These are phyloP conservation scores for Coptotermes formosanus DNA, from an alignment of 1,140 invertebrate species.

Conservation along the genomic window DNA sequence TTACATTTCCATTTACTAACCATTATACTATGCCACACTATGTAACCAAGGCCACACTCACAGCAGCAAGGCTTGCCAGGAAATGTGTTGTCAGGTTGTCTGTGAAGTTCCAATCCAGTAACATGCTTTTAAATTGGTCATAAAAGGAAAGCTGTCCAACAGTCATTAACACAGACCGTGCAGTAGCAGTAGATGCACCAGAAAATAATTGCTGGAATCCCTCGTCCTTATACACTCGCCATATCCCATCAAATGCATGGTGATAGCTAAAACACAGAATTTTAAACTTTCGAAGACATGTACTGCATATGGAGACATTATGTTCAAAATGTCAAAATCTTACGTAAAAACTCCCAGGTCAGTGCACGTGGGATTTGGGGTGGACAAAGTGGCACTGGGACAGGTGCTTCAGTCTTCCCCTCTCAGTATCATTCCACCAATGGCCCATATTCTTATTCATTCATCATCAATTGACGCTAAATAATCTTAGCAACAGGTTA, in stretches of 20 bases:
- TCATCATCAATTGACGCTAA: too few relatives aligned
- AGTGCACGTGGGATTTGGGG: too few relatives aligned
- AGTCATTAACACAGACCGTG: slow-evolving; percentile 90
- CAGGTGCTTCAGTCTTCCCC: too few relatives aligned
- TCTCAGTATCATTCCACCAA: too few relatives aligned
- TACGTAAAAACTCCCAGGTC: too few relatives aligned
- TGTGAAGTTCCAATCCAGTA: slow-evolving; percentile 53
- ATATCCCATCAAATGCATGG: slow-evolving; percentile 91
- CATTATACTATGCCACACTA: background rate
- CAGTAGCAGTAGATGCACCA: slow-evolving; percentile 88
- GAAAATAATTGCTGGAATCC: slow-evolving; percentile 79
- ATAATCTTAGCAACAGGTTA: too few relatives aligned
- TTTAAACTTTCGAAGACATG: too few relatives aligned
- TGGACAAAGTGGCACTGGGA: too few relatives aligned
- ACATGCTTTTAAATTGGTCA: slow-evolving; percentile 84
- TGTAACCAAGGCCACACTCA: background rate
- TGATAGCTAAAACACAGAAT: slow-evolving; percentile 75
- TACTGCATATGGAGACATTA: too few relatives aligned
- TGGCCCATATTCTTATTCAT: too few relatives aligned
- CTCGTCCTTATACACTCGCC: slow-evolving; percentile 79
- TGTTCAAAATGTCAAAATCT: too few relatives aligned
- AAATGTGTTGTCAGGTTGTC: slow-evolving; percentile 32
- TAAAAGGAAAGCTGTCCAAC: slow-evolving; percentile 96
- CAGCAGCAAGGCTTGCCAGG: slow-evolving; percentile 26
- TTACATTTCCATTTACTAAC: background rate